Evolutionary conservation across 2,797 vertebrate genomes (phyloP).

Genomic region (Clarias platycephalus): DNA sequence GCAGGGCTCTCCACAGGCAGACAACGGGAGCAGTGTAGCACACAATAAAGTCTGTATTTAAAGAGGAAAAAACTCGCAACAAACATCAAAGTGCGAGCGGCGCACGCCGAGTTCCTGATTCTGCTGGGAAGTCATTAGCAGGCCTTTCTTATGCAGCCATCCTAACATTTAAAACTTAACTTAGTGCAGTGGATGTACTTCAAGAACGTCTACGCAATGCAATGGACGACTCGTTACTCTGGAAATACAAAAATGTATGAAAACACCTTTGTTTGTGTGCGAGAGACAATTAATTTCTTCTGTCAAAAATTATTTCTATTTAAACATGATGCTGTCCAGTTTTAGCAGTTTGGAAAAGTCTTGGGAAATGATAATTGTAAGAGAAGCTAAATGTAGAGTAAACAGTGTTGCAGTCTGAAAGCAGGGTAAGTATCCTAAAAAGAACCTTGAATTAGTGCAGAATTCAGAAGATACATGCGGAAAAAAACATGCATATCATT

Average conservation of each 20-base stretch:
- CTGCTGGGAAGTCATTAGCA: conserved; percentile 77
- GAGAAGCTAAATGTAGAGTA: conserved; percentile 61
- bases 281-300: not conserved
- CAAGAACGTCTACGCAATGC: not conserved
- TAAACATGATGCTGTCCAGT: not conserved
- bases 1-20: conserved; percentile 64
- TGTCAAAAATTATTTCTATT: not conserved
- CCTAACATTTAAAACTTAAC: conserved; percentile 64
- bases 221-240: not conserved
- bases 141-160: conserved; percentile 67
- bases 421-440: conserved; percentile 70
- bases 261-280: not conserved
- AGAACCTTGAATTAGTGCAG: conserved; percentile 73
- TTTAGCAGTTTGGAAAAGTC: conserved; percentile 19
- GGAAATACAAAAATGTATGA: not conserved
- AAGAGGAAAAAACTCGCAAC: conserved; percentile 66
- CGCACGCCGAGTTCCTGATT: conserved; percentile 63
- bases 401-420: conserved; percentile 57
- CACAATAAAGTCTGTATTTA: conserved; percentile 65
- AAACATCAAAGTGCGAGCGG: conserved; percentile 69
- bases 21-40: conserved; percentile 64
- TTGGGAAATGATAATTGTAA: conserved; percentile 49
- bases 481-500: conserved; percentile 79
- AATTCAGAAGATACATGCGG: conserved; percentile 73
- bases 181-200: conserved; percentile 17